These are phyloP conservation scores for Rhombomys opimus DNA, from an alignment of 2,113 vertebrate species.

Conservation along the genomic window DNA sequence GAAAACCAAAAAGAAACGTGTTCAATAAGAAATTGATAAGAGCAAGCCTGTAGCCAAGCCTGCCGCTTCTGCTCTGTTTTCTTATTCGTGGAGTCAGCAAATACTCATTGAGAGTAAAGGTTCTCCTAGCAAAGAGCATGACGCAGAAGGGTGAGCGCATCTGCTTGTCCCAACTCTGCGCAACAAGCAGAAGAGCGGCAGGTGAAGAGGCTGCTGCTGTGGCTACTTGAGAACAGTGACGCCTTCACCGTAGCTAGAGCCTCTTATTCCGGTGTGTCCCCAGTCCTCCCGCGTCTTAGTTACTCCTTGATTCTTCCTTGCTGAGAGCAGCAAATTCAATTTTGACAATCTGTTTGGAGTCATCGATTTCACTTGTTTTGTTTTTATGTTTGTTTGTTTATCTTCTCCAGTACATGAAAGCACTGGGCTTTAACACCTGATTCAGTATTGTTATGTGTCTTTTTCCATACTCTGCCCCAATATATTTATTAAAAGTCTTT, in stretches of 20 bases:
- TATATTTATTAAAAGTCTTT: constrained; percentile 9
- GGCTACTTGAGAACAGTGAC: not conserved
- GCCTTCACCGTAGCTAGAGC: not conserved
- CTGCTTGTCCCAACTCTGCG: not conserved
- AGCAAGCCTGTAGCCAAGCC: not conserved
- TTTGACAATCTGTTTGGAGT: constrained; percentile 4
- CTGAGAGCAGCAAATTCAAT: not conserved
- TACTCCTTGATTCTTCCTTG: not conserved
- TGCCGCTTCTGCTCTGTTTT: not conserved
- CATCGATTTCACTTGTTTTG: not conserved
- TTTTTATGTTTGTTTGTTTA: not conserved
- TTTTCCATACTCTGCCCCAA: not conserved
- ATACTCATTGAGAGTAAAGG: not conserved
- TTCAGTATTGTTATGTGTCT: not conserved
- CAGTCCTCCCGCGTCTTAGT: not conserved
- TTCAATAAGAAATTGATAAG: not conserved
- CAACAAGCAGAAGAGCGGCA: not conserved
- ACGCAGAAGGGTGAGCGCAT: not conserved
- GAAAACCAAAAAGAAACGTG: not conserved
- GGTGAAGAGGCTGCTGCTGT: not conserved
- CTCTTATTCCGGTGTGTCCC: not conserved
- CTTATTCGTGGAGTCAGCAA: constrained; percentile 5
- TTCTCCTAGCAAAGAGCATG: not conserved
- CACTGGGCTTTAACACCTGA: not conserved
- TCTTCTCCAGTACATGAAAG: not conserved